phyloP scores from a whole-genome alignment of 2,113 vertebrate genomes.

The Condylura cristata region DNA sequence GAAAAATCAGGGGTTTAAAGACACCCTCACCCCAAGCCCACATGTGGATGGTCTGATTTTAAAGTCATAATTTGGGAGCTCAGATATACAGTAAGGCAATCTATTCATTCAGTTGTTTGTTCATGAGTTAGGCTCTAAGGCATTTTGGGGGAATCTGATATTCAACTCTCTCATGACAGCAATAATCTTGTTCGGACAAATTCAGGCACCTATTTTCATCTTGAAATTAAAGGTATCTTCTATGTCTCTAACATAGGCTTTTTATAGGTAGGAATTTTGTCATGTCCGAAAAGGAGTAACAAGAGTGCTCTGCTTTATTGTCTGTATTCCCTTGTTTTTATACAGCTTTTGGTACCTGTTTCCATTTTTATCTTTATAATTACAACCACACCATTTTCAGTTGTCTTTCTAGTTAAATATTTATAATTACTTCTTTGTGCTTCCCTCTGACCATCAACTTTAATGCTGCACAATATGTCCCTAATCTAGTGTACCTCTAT shows the following conservation, averaged over 20 bases:
- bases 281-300: neutral
- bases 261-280: neutral
- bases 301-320: neutral
- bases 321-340: neutral
- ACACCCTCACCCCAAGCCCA: neutral
- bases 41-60: neutral
- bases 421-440: slow-evolving; percentile 17
- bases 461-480: neutral
- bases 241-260: neutral
- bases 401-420: neutral
- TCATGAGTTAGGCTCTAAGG: neutral
- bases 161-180: slow-evolving; percentile 11
- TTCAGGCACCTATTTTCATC: slow-evolving; percentile 34
- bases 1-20: neutral
- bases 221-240: neutral
- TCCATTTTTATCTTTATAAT: neutral
- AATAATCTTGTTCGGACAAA: slow-evolving; percentile 3
- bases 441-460: neutral
- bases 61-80: neutral
- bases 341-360: slow-evolving; percentile 3
- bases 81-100: neutral
- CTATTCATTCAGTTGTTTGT: neutral
- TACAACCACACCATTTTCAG: neutral
- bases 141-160: neutral
- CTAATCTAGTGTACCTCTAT: neutral